Conservation (phyloP, 2,888 invertebrate genomes). For the Dione juno region DNA sequence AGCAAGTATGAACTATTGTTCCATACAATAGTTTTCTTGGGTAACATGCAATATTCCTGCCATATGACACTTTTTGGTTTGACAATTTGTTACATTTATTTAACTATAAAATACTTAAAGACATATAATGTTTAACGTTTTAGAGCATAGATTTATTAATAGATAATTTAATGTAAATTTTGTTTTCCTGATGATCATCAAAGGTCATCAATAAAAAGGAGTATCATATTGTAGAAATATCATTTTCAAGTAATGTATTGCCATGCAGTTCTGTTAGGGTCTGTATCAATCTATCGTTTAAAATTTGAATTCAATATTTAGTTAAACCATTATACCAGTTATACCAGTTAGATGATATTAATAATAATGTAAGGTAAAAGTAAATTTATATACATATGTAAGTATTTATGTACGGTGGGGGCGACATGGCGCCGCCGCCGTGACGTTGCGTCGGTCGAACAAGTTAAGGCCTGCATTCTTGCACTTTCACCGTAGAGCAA, state of each 20-base stretch:
- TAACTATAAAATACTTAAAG: too few relatives aligned
- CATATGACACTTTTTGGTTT: background rate
- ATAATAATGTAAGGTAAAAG: constrained; percentile 52
- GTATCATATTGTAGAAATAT: background rate
- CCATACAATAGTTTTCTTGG: background rate
- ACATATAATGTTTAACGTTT: too few relatives aligned
- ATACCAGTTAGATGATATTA: constrained; percentile 45
- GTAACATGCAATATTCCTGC: background rate
- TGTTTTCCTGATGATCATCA: too few relatives aligned
- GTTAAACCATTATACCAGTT: too few relatives aligned
- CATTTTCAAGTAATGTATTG: background rate
- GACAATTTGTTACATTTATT: too few relatives aligned
- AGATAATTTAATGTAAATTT: too few relatives aligned
- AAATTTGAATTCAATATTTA: constrained; percentile 45
- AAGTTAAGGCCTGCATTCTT: constrained; percentile 60
- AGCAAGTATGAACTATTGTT: constrained; percentile 10
- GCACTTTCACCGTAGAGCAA: constrained; percentile 67
- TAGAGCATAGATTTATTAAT: too few relatives aligned
- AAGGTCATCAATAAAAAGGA: too few relatives aligned
- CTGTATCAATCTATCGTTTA: background rate
- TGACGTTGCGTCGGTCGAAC: constrained; percentile 47
- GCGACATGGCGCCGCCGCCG: constrained; percentile 43
- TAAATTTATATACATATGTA: constrained; percentile 25
- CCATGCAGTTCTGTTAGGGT: background rate
- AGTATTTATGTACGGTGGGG: constrained; percentile 20